Conservation (phyloP, 2,797 vertebrate species). For the Hapalemur alaotrensis region DNA sequence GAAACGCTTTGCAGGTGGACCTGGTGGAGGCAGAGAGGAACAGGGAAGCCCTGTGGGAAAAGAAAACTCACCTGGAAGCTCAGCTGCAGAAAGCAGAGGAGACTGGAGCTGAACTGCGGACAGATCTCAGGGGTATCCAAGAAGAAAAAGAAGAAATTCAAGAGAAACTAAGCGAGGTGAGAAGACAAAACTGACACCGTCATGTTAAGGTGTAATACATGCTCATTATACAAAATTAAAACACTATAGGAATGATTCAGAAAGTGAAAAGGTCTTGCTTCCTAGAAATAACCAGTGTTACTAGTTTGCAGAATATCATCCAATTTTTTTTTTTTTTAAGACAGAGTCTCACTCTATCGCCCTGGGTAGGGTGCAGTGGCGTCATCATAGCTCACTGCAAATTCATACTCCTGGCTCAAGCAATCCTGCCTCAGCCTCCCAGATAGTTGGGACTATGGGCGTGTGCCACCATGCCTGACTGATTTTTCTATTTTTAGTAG, state of each 20-base stretch:
- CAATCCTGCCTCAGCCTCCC: too few relatives aligned
- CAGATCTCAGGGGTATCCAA: conserved; percentile 73
- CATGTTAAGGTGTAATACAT: not conserved
- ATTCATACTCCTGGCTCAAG: too few relatives aligned
- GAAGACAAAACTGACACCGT: conserved; percentile 2
- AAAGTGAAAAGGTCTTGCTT: not conserved
- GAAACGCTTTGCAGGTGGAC: conserved; percentile 81
- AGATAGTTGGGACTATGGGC: too few relatives aligned
- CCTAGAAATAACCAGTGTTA: not conserved
- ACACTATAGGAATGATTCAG: not conserved
- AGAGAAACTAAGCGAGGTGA: conserved; percentile 81
- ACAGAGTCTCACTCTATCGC: too few relatives aligned
- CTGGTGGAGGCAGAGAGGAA: conserved; percentile 73
- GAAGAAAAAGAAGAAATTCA: conserved; percentile 82
- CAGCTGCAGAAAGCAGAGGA: conserved; percentile 82
- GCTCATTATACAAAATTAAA: not conserved
- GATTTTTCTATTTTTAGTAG: too few relatives aligned
- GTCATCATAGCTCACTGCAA: too few relatives aligned
- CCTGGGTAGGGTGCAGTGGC: too few relatives aligned
- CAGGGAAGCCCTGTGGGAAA: conserved; percentile 80
- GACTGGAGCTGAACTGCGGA: conserved; percentile 81
- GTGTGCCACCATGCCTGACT: too few relatives aligned
- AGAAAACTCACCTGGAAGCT: conserved; percentile 82
- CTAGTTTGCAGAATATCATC: not conserved
- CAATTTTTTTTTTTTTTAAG: not conserved